Conservation (phyloP, 1,140 invertebrate species). For the Drosophila chauvacae region DNA sequence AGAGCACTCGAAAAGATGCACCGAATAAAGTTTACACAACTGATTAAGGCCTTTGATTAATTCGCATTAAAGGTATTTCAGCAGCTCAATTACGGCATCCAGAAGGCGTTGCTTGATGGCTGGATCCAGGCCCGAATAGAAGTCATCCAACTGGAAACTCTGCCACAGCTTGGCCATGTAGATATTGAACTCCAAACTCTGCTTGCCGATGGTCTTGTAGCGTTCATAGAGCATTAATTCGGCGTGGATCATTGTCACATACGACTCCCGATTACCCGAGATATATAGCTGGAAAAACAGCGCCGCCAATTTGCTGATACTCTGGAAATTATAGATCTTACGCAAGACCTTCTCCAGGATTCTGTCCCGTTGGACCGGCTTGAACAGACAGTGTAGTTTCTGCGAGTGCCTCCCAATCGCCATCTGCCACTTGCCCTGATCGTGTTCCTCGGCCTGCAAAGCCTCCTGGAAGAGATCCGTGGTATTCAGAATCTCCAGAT, state of each 20-base stretch:
- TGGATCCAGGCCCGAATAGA: constrained; percentile 18
- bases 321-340: not conserved
- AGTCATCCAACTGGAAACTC: constrained; percentile 26
- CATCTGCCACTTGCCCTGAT: constrained; percentile 46
- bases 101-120: constrained; percentile 12
- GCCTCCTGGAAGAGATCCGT: constrained; percentile 28
- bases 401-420: constrained; percentile 17
- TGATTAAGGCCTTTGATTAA: not conserved
- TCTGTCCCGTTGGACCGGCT: not conserved
- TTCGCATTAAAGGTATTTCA: constrained; percentile 19
- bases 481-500: constrained; percentile 29
- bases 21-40: constrained; percentile 67
- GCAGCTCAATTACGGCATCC: constrained; percentile 31
- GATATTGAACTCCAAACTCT: constrained; percentile 1
- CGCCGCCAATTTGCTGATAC: constrained; percentile 1
- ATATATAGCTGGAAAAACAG: constrained; percentile 29
- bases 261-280: constrained; percentile 27
- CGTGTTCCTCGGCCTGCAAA: constrained; percentile 33
- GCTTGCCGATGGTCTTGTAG: constrained; percentile 3
- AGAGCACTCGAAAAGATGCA: constrained; percentile 32
- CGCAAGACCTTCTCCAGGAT: constrained; percentile 25
- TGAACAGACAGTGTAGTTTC: constrained; percentile 32
- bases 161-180: constrained; percentile 55
- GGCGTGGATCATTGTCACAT: constrained; percentile 19
- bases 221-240: constrained; percentile 38